Conservation (phyloP, 1,140 invertebrate genomes). For the Pseudomyrmex cubaensis region DNA sequence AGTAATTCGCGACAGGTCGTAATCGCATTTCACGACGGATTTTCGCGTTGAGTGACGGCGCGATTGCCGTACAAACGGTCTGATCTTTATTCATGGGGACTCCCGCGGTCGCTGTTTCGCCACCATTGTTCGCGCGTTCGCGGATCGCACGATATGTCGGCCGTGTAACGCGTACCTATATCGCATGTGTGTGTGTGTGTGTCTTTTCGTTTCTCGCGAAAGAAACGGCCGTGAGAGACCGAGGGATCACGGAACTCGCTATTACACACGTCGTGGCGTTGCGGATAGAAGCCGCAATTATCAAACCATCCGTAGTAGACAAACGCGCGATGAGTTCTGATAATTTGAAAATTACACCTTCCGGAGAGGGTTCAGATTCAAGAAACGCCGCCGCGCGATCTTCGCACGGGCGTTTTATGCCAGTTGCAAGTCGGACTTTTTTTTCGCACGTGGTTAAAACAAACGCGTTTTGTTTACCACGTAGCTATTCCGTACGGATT, state of each 20-base stretch:
- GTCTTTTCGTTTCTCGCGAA: slow-evolving; percentile 59
- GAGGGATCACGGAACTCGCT: slow-evolving; percentile 43
- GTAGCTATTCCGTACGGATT: too few species aligned
- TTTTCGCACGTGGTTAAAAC: slow-evolving; percentile 4
- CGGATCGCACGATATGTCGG: slow-evolving; percentile 67
- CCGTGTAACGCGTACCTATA: slow-evolving; percentile 58
- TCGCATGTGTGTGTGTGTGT: slow-evolving; percentile 10
- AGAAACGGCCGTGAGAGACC: slow-evolving; percentile 56
- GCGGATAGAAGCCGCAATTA: slow-evolving; percentile 52
- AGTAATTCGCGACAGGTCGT: slow-evolving; percentile 50
- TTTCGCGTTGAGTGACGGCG: slow-evolving; percentile 30
- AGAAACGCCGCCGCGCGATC: slow-evolving; percentile 17
- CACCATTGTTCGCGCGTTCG: slow-evolving; percentile 61
- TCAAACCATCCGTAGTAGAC: slow-evolving; percentile 49
- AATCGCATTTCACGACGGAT: slow-evolving; percentile 48
- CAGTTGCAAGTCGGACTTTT: too few species aligned
- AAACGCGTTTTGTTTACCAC: too few species aligned
- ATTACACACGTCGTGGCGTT: slow-evolving; percentile 41
- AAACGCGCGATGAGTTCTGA: slow-evolving; percentile 49
- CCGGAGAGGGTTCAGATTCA: not conserved
- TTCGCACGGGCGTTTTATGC: too few species aligned
- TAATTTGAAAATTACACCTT: slow-evolving; percentile 54
- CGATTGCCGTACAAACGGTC: slow-evolving; percentile 56
- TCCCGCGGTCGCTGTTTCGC: slow-evolving; percentile 31
- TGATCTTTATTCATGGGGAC: slow-evolving; percentile 68